A percentile compares a stretch with the other conserved stretches of the same genome.
Evolutionary conservation across 2,113 vertebrate species (phyloP).

Genomic region (Elephantulus edwardii): DNA sequence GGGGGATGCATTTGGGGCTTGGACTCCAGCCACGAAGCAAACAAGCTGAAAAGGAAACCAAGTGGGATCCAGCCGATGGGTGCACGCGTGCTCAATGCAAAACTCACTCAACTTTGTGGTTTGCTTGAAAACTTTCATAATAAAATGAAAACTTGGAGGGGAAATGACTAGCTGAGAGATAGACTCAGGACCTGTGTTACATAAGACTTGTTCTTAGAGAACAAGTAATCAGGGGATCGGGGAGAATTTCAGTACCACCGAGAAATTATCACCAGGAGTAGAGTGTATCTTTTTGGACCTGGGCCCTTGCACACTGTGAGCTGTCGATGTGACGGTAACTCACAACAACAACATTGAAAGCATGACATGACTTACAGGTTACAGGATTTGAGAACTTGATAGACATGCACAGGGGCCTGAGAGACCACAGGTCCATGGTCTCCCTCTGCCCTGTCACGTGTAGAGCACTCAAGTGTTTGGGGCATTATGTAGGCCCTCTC

Average conservation of each 20-base stretch:
- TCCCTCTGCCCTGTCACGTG: neutral
- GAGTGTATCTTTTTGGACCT: too few species aligned
- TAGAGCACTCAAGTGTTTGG: neutral
- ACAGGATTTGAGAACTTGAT: too few species aligned
- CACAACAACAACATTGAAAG: too few species aligned
- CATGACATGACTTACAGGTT: neutral
- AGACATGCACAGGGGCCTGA: neutral
- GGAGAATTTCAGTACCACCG: too few species aligned
- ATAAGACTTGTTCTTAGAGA: neutral
- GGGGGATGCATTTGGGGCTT: neutral
- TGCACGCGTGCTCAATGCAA: neutral
- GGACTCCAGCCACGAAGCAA: neutral
- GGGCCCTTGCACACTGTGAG: too few species aligned
- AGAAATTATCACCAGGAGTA: too few species aligned
- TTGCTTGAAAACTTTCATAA: neutral
- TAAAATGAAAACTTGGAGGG: neutral
- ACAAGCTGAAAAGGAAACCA: neutral
- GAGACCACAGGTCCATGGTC: neutral
- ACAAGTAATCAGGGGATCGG: too few species aligned
- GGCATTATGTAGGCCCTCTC: neutral
- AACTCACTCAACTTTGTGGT: neutral
- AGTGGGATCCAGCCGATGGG: neutral
- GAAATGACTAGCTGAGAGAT: neutral
- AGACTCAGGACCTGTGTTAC: neutral
- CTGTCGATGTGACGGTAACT: too few species aligned